Evolutionary conservation across 2,888 invertebrate species (phyloP), one percentile per base, ranked within the genome.

Genomic region (Pherbina coryleti): DNA sequence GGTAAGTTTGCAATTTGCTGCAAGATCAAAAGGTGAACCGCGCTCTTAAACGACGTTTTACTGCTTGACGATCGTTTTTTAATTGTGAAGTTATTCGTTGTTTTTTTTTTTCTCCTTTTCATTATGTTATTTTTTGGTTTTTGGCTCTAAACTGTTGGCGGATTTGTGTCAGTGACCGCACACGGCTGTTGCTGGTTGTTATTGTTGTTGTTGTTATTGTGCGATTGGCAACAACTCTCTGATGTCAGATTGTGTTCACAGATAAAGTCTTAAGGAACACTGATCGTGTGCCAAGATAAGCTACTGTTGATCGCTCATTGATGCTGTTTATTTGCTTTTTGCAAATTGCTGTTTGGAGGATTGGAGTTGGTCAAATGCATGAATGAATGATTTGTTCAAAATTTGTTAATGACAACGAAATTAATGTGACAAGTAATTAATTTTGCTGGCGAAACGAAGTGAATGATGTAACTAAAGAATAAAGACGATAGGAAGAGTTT

Each of bases 281-380:
- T 81, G 87, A 85, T 87, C 82, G 85, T 85, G 87, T 82, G 81
- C 76, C 79, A 76, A 83, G 84, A 85, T 86, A 82, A 75, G 78
- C 66, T 76, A 70, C 60, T 71, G 57, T 25, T 22, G 72, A 77
- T 57, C 55, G 76, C 44, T 22, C 64, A 67, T 31, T 66, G 66
- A 71, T 31, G 44, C 53, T 60, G 55, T 70, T 77, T 49, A 25
- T 62, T 60, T 69, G 55, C 22, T 4, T 74, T 74, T 60, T 31
- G 51, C 14, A 22, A 34, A 53, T 70, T 49, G 49, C 5, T 11
- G 51, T 37, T 37, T 17, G n/a, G 55, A 34, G 53, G n/a, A 25
- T 17, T 73, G 25, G 7, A 37, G 17, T 73, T 67, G 60, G 60
- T 74, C 57, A 34, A 19, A 44, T 64, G 28, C 34, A 55, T 31